phyloP scores from a whole-genome alignment of 2,797 vertebrate genomes.

The Typhlichthys eigenmanni region DNA sequence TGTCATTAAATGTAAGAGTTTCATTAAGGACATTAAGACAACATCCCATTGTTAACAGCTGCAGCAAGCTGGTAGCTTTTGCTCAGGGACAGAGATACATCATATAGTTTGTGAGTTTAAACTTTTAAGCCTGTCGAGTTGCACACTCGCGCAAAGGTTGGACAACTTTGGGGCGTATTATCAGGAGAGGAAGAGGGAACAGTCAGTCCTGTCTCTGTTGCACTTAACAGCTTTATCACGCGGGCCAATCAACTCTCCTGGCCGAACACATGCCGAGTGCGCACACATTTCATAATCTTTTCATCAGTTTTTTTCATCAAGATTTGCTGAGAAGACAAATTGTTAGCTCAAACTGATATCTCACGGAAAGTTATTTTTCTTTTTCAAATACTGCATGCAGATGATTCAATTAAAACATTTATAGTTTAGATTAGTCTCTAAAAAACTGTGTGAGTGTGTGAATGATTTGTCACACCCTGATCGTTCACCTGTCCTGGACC shows the following conservation, averaged over 20 bases:
- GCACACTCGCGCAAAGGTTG: slow-evolving; percentile 37
- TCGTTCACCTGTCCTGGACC: too few relatives aligned
- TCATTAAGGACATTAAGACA: slow-evolving; percentile 63
- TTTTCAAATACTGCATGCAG: slow-evolving; percentile 3
- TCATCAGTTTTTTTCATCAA: slow-evolving; percentile 35
- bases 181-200: slow-evolving; percentile 31
- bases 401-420: neutral
- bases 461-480: too few relatives aligned
- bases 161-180: slow-evolving; percentile 59
- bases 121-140: slow-evolving; percentile 58
- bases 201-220: slow-evolving; percentile 55
- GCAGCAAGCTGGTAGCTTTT: slow-evolving; percentile 37
- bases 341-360: slow-evolving; percentile 24
- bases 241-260: slow-evolving; percentile 52
- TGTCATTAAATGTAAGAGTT: slow-evolving; percentile 74
- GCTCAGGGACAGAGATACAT: slow-evolving; percentile 45
- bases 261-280: slow-evolving; percentile 19
- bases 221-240: slow-evolving; percentile 58
- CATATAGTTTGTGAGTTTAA: slow-evolving; percentile 25
- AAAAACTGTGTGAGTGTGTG: neutral
- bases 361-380: slow-evolving; percentile 7
- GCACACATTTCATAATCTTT: slow-evolving; percentile 55
- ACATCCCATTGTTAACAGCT: slow-evolving; percentile 53
- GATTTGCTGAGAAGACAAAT: slow-evolving; percentile 40
- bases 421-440: neutral